phyloP scores from a whole-genome alignment of 2,888 invertebrate species.

The Apoda limacodes region DNA sequence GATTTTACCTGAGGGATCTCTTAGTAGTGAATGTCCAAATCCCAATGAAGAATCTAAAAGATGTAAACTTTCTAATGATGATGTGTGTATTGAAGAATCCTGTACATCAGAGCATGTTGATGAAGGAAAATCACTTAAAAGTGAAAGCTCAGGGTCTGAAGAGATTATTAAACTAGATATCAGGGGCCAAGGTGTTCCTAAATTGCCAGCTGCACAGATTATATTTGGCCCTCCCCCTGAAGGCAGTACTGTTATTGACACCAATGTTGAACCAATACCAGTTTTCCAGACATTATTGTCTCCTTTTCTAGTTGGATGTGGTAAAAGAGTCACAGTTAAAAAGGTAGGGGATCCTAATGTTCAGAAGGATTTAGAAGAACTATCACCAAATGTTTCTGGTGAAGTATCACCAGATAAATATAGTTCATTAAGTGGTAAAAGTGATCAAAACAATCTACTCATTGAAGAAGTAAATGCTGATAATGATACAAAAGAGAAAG shows the following conservation, averaged over 20 bases:
- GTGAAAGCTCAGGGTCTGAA: slow-evolving; percentile 47
- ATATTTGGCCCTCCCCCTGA: slow-evolving; percentile 59
- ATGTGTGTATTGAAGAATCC: slow-evolving; percentile 23
- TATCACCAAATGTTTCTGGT: slow-evolving; percentile 13
- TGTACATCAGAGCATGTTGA: slow-evolving; percentile 24
- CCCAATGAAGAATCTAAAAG: slow-evolving; percentile 38
- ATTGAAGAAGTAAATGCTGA: slow-evolving; percentile 52
- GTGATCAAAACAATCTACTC: slow-evolving; percentile 45
- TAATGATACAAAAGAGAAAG: slow-evolving; percentile 33
- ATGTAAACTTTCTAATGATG: slow-evolving; percentile 33
- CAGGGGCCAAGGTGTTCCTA: slow-evolving; percentile 50
- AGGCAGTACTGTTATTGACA: slow-evolving; percentile 39
- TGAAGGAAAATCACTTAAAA: slow-evolving; percentile 26
- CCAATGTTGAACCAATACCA: slow-evolving; percentile 36
- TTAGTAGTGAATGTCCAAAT: slow-evolving; percentile 23
- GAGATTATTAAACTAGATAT: slow-evolving; percentile 64
- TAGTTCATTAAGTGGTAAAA: slow-evolving; percentile 39
- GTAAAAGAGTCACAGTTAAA: slow-evolving; percentile 35
- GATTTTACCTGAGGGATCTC: slow-evolving; percentile 12
- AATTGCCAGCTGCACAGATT: slow-evolving; percentile 46
- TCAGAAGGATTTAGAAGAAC: slow-evolving; percentile 17
- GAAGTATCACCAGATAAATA: slow-evolving; percentile 29
- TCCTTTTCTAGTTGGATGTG: slow-evolving; percentile 46
- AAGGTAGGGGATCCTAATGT: slow-evolving; percentile 32
- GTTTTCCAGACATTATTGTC: slow-evolving; percentile 48